phyloP scores from a whole-genome alignment of 2,113 vertebrate genomes.

The Motacilla tschutschensis region DNA sequence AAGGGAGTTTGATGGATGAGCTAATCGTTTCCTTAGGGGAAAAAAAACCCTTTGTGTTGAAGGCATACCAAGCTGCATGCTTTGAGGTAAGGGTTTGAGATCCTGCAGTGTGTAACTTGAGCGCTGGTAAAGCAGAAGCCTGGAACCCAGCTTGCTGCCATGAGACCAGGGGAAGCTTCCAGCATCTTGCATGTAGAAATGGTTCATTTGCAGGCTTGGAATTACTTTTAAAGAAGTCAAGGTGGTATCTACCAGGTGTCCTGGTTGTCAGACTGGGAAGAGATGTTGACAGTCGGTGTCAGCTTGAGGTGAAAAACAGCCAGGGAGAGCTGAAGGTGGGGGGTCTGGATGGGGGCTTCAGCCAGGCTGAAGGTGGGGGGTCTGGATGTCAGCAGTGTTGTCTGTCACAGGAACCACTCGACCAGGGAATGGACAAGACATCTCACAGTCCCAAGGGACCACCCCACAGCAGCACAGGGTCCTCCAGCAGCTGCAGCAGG shows the following conservation, averaged over 20 bases:
- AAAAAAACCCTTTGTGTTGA: rapidly evolving
- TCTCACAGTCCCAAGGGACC: conserved; percentile 63
- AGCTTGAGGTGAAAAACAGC: not conserved
- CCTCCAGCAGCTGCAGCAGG: conserved; percentile 93
- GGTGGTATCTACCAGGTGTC: not conserved
- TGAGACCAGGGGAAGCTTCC: not conserved
- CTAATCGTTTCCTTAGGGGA: not conserved
- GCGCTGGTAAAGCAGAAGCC: not conserved
- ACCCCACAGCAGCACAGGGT: conserved; percentile 83
- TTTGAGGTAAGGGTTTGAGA: not conserved
- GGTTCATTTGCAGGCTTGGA: rapidly evolving
- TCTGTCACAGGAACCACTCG: conserved; percentile 56
- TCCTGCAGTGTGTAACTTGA: not conserved
- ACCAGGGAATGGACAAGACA: conserved; percentile 72
- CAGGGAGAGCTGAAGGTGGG: not conserved
- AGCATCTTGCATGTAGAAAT: rapidly evolving
- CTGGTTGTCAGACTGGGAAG: not conserved
- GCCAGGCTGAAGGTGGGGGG: not conserved
- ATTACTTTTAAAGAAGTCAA: not conserved
- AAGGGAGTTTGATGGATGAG: not conserved
- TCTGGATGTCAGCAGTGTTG: not conserved
- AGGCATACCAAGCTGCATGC: rapidly evolving
- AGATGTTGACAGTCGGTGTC: not conserved
- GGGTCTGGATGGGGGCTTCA: not conserved
- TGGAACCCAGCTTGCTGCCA: rapidly evolving